Evolutionary conservation across 2,888 invertebrate genomes (phyloP).

Genomic region (Apotomis betuletana): DNA sequence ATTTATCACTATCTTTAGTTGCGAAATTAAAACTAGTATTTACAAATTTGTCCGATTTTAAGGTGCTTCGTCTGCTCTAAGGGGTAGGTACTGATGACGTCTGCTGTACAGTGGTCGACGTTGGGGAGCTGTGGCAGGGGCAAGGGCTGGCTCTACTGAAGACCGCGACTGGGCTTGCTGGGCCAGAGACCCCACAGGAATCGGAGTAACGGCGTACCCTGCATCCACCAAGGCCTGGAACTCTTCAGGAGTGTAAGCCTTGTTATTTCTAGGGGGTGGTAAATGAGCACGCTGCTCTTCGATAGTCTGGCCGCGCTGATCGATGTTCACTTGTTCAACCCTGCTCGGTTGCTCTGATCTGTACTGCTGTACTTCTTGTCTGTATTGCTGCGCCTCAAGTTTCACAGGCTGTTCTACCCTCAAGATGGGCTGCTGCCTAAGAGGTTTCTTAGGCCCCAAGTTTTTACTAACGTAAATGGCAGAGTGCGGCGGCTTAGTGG

Average conservation of each 20-base stretch:
- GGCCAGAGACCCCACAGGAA: slow-evolving; percentile 69
- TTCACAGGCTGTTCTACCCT: slow-evolving; percentile 54
- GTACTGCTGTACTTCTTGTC: slow-evolving; percentile 39
- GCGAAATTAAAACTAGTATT: slow-evolving; percentile 65
- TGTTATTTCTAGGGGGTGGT: slow-evolving; percentile 79
- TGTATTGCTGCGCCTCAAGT: slow-evolving; percentile 44
- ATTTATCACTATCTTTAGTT: slow-evolving; percentile 66
- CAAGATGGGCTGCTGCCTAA: slow-evolving; percentile 56
- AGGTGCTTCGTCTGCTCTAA: slow-evolving; percentile 77
- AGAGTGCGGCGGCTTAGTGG: slow-evolving; percentile 72
- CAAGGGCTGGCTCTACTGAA: slow-evolving; percentile 58
- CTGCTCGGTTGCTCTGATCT: slow-evolving; percentile 49
- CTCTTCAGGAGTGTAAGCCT: slow-evolving; percentile 80
- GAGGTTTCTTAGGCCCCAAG: slow-evolving; percentile 64
- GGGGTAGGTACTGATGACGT: slow-evolving; percentile 75
- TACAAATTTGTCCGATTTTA: slow-evolving; percentile 64
- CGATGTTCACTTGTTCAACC: slow-evolving; percentile 48
- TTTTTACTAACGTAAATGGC: slow-evolving; percentile 77
- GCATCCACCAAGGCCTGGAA: slow-evolving; percentile 78
- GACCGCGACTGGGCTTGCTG: slow-evolving; percentile 74
- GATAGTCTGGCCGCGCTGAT: slow-evolving; percentile 57
- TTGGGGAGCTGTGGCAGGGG: slow-evolving; percentile 48
- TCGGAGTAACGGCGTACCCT: slow-evolving; percentile 78
- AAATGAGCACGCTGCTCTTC: slow-evolving; percentile 73
- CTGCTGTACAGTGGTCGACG: slow-evolving; percentile 60